These are phyloP conservation scores for Eristalis pertinax DNA, from an alignment of 2,888 invertebrate species.

Conservation along the genomic window DNA sequence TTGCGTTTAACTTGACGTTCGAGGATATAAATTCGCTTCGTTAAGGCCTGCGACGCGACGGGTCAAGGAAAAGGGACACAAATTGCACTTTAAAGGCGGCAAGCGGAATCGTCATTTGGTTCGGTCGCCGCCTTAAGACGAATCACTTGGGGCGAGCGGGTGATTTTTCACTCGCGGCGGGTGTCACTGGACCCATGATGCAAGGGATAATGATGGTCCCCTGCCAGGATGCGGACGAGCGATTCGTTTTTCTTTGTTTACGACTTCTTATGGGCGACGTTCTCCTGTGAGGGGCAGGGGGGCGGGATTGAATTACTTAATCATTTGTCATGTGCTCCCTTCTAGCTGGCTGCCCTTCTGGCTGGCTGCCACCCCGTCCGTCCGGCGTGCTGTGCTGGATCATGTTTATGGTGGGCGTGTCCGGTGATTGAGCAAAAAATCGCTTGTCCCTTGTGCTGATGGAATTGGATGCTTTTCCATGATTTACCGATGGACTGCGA, in stretches of 20 bases:
- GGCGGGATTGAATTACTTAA: conserved; percentile 59
- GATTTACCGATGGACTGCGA: not conserved
- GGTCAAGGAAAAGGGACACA: not conserved
- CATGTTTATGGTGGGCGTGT: conserved; percentile 29
- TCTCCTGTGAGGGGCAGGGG: conserved; percentile 4
- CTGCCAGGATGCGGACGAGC: not conserved
- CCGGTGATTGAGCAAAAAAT: conserved; percentile 9
- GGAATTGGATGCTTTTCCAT: not conserved
- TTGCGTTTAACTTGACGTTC: conserved; percentile 51
- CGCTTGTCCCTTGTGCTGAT: not conserved
- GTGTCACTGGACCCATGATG: not conserved
- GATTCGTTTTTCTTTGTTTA: conserved; percentile 34
- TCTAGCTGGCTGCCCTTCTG: not conserved
- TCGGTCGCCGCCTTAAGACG: not conserved
- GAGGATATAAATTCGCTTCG: conserved; percentile 60
- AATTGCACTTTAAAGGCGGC: conserved; percentile 28
- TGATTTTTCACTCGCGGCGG: conserved; percentile 28
- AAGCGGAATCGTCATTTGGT: not conserved
- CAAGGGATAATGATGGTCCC: conserved; percentile 35
- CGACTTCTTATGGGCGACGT: conserved; percentile 26
- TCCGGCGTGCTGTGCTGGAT: conserved; percentile 15
- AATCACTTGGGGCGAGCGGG: conserved; percentile 30
- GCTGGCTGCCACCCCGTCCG: too few relatives aligned
- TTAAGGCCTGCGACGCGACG: conserved; percentile 21
- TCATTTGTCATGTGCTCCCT: conserved; percentile 49